Percentiles rank a stretch among this genome's conserved stretches.
Conservation (phyloP, 2,888 invertebrate genomes). For the Sarcophaga carnaria region DNA sequence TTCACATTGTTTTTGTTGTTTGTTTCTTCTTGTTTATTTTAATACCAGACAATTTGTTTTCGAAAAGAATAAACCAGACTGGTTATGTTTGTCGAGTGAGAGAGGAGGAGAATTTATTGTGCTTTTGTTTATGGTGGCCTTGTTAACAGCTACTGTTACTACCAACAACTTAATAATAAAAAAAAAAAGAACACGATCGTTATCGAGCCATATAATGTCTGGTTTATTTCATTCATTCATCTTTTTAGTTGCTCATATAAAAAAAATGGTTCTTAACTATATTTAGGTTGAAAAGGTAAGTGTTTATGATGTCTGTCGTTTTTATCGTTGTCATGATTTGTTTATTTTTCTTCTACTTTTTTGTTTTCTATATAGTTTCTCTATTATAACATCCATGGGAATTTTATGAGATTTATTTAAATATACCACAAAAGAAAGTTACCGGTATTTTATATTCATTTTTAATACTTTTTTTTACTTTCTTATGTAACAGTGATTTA, state of each 20-base stretch:
- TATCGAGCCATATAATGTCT: conserved; percentile 53
- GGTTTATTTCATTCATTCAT: conserved; percentile 61
- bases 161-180: conserved; percentile 4
- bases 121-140: conserved; percentile 54
- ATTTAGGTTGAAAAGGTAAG: conserved; percentile 68
- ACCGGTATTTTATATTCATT: conserved; percentile 4
- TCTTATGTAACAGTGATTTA: conserved; percentile 28
- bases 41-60: conserved; percentile 3
- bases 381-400: conserved; percentile 55
- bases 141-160: conserved; percentile 50
- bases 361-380: conserved; percentile 20
- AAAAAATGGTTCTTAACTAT: conserved; percentile 55
- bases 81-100: conserved; percentile 33
- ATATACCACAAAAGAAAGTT: conserved; percentile 25
- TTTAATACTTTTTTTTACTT: conserved; percentile 16
- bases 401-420: conserved; percentile 23
- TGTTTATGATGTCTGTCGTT: conserved; percentile 47
- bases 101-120: conserved; percentile 2
- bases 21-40: conserved; percentile 19
- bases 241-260: not conserved
- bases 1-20: conserved; percentile 18
- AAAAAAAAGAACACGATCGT: conserved; percentile 23
- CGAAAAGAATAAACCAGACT: conserved; percentile 34
- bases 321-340: conserved; percentile 4
- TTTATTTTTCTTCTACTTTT: not conserved